Evolutionary conservation across 2,113 vertebrate species (phyloP), one percentile per base, ranked within the genome.

Genomic region (Nanger granti): DNA sequence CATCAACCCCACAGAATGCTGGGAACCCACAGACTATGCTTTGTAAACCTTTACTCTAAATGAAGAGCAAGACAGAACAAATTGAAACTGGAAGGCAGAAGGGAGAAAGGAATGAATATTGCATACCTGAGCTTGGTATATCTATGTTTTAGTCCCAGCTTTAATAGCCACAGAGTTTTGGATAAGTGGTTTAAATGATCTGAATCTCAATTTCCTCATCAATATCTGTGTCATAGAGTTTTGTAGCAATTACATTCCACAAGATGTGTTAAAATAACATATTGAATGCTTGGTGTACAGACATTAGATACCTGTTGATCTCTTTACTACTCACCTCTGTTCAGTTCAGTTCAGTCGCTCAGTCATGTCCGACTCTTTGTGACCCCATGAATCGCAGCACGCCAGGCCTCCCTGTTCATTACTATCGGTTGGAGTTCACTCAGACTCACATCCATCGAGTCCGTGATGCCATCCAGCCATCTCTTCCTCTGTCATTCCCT

Each of bases 241-340:
- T 93, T 54, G 49, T 3, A 66, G 26, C 55, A 84, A 90, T 90
- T 82, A 37, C 44, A 87, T 37, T 54, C 44, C 28, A 11, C 20
- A 69, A 80, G 29, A 60, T 24, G 60, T 47, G 41, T 17, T 60
- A 79, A 31, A 54, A 10, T 20, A n/a, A 29, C 11, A 17, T 34
- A 69, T 2, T 1, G 7, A 80, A 20, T 5, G 22, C 8, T 80
- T 37, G 18, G 10, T 69, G 2, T 8, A 29, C 1, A 4, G 9
- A 5, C 18, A 11, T 37, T 26, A 52, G 31, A 60, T 31, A 54
- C 49, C 57, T 22, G 7, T 37, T 55, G 41, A 5, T 14, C 10
- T 87, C 8, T 37, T 83, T 52, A 62, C 10, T 49, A 60, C 26
- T 57, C 31, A 20, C 57, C 49, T 62, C 64, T 60, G 7, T 13